Percentiles rank a stretch among this genome's conserved stretches.
These are phyloP conservation scores for Solen grandis DNA, from an alignment of 1,140 invertebrate genomes.

Conservation along the genomic window DNA sequence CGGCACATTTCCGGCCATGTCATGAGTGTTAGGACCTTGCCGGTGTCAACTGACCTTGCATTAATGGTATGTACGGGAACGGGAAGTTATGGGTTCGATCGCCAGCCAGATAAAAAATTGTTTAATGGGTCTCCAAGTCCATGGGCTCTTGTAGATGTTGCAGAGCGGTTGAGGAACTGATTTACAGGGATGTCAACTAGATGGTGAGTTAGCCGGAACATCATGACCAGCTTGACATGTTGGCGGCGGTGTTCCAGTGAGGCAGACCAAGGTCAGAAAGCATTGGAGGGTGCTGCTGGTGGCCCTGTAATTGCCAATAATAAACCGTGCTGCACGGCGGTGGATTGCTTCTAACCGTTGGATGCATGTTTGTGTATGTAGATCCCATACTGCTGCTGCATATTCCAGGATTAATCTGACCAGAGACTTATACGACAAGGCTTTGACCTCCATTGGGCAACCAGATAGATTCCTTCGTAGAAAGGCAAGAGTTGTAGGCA, in stretches of 20 bases:
- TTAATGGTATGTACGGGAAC: too few species aligned
- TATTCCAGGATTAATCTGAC: constrained; percentile 50
- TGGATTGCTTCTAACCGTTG: constrained; percentile 57
- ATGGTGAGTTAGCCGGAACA: constrained; percentile 2
- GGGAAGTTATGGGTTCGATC: too few species aligned
- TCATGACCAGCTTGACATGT: not conserved
- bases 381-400: constrained; percentile 54
- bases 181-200: constrained; percentile 16
- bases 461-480: too few species aligned
- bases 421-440: too few species aligned
- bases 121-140: too few species aligned
- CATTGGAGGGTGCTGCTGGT: constrained; percentile 7
- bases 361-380: too few species aligned
- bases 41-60: too few species aligned
- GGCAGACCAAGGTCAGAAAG: not conserved
- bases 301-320: not conserved
- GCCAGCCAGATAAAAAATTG: too few species aligned
- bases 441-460: too few species aligned
- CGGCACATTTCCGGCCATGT: too few species aligned
- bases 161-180: not conserved
- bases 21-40: too few species aligned
- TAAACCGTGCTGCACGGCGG: constrained; percentile 52
- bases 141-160: not conserved
- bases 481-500: constrained; percentile 9
- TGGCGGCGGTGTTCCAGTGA: not conserved